Conservation (phyloP, 92 coral and sea anemone species). For the Epizoanthus scotinus region DNA sequence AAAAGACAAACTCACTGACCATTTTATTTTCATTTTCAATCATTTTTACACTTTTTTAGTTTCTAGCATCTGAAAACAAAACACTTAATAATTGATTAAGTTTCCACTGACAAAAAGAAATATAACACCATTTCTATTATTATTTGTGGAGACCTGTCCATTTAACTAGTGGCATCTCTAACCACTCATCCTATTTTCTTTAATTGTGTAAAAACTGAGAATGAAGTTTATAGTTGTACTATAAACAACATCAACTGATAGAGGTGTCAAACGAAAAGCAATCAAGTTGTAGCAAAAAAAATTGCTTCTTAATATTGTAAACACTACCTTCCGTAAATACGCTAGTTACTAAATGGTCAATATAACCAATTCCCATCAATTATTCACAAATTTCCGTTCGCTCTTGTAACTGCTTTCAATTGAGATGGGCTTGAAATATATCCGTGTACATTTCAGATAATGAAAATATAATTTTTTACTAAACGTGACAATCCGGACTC, state of each 20-base stretch:
- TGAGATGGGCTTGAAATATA: background rate
- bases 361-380: conserved; percentile 16
- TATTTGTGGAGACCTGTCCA: conserved; percentile 3
- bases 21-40: background rate
- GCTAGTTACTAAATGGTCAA: conserved; percentile 27
- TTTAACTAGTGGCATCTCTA: background rate
- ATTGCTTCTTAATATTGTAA: background rate
- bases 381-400: conserved; percentile 27
- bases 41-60: background rate
- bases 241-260: too few species aligned
- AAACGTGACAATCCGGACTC: background rate
- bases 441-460: too few species aligned
- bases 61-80: background rate
- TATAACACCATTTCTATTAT: background rate
- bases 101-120: background rate
- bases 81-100: conserved; percentile 18
- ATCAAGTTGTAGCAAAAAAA: conserved; percentile 1
- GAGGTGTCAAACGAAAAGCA: background rate
- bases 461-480: background rate
- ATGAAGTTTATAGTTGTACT: too few species aligned
- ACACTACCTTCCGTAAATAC: conserved; percentile 7
- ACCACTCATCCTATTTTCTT: too few species aligned
- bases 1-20: background rate
- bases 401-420: conserved; percentile 38
- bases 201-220: too few species aligned